These are phyloP conservation scores for Regulus satrapa DNA, from an alignment of 2,113 vertebrate genomes.

Conservation along the genomic window DNA sequence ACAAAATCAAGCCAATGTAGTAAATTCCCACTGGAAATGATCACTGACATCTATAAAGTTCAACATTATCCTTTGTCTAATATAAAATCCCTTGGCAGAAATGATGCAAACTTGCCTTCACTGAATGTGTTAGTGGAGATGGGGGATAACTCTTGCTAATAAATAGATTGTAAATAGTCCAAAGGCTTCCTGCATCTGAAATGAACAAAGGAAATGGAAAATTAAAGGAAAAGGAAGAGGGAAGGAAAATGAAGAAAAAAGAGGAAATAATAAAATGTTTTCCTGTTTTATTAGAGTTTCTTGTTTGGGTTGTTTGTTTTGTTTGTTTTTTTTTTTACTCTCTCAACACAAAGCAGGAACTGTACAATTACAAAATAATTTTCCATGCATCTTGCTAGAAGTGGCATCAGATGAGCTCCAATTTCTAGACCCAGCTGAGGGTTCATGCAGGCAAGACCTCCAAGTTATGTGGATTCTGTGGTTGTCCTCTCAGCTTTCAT, in stretches of 20 bases:
- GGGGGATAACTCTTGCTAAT: neutral
- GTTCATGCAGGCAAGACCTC: neutral
- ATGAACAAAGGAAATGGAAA: neutral
- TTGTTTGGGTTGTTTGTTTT: accelerated
- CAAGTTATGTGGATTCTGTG: neutral
- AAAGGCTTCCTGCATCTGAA: neutral
- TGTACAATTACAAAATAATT: neutral
- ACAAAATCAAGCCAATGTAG: slow-evolving; percentile 14
- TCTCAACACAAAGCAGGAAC: neutral
- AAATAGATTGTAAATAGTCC: neutral
- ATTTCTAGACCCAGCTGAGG: neutral
- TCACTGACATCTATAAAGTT: slow-evolving; percentile 5
- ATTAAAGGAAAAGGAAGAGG: neutral
- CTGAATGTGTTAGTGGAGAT: neutral
- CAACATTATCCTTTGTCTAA: neutral
- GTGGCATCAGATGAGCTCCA: neutral
- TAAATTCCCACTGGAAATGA: slow-evolving; percentile 13
- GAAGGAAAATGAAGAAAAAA: neutral
- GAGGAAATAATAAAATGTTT: neutral
- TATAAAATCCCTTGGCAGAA: slow-evolving; percentile 11
- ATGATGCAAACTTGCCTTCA: neutral
- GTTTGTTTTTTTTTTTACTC: neutral
- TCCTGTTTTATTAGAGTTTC: neutral
- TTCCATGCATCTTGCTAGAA: neutral
- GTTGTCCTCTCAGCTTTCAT: neutral